Conservation (phyloP, 2,888 invertebrate genomes). For the Oconnorella tubifera region DNA sequence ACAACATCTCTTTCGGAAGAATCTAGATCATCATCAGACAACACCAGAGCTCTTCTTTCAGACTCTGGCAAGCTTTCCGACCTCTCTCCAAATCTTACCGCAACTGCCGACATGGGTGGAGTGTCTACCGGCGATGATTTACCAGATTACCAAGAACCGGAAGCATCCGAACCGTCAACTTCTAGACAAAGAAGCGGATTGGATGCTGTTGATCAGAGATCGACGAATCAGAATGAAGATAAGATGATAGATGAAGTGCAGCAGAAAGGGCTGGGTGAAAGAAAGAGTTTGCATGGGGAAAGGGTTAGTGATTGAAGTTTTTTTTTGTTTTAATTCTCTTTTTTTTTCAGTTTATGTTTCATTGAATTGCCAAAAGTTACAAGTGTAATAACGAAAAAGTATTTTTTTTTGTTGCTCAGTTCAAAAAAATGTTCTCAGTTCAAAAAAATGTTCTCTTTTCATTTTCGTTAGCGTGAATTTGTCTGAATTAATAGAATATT, state of each 20-base stretch:
- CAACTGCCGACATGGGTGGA: background rate
- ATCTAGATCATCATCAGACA: too few species aligned
- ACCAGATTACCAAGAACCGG: slow-evolving; percentile 20
- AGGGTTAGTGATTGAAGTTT: too few species aligned
- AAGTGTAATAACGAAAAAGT: too few species aligned
- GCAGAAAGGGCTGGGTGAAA: too few species aligned
- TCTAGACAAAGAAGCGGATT: slow-evolving; percentile 2
- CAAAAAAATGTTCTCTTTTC: background rate
- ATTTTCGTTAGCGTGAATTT: background rate
- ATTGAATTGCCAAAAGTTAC: too few species aligned
- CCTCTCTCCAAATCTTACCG: background rate
- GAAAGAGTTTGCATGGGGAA: too few species aligned
- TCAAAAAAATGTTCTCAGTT: too few species aligned
- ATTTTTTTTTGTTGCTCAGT: too few species aligned
- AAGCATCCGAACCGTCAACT: slow-evolving; percentile 13
- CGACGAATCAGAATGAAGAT: too few species aligned
- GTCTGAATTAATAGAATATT: background rate
- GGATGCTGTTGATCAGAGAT: background rate
- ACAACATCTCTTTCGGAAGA: slow-evolving; percentile 7
- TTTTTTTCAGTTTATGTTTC: too few species aligned
- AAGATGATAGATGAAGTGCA: too few species aligned
- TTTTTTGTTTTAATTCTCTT: too few species aligned
- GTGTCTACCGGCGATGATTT: slow-evolving; percentile 11
- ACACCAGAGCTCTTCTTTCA: background rate
- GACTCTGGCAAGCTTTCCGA: background rate